Percentiles rank a stretch among this genome's conserved stretches.
Evolutionary conservation across 2,113 vertebrate species (phyloP).

Genomic region (Megalops atlanticus): DNA sequence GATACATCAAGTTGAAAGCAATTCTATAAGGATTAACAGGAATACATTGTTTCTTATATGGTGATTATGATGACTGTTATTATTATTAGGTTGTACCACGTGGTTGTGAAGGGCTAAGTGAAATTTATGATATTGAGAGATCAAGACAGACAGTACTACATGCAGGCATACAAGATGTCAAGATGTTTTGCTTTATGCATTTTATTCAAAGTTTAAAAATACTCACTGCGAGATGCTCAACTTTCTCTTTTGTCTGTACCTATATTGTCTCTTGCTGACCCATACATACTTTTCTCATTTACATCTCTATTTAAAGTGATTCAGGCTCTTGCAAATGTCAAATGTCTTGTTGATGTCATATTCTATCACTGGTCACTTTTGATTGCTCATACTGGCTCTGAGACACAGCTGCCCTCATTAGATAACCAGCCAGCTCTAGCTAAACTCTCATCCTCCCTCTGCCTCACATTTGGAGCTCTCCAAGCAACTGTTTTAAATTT

Average conservation of each 20-base stretch:
- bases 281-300: not conserved
- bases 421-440: not conserved
- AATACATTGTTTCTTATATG: no score
- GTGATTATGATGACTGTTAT: no score
- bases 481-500: not conserved
- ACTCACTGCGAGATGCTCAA: no score
- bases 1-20: no score
- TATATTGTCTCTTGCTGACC: not conserved
- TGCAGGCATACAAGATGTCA: no score
- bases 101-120: not conserved
- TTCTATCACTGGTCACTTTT: not conserved
- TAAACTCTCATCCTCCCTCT: not conserved
- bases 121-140: not conserved
- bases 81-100: no score
- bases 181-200: no score
- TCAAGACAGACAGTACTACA: not conserved
- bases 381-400: not conserved
- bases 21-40: no score
- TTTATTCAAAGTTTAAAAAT: no score
- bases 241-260: not conserved
- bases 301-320: not conserved
- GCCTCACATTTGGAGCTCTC: not conserved
- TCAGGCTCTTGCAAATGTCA: not conserved
- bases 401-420: not conserved
- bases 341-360: not conserved